Conservation (phyloP, 2,888 invertebrate species). For the Parochlus steinenii region DNA sequence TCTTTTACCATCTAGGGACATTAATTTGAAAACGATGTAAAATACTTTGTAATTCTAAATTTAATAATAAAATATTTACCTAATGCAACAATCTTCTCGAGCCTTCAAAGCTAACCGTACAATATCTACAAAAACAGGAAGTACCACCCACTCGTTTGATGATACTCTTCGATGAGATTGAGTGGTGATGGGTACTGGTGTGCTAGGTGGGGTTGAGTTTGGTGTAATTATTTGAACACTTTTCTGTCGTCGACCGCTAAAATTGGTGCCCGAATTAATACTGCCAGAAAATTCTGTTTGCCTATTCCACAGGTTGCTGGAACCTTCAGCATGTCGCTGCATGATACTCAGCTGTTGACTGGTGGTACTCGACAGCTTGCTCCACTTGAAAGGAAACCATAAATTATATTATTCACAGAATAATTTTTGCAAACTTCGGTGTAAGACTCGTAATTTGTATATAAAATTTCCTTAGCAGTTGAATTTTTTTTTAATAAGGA, state of each 20-base stretch:
- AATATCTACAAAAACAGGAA: conserved; percentile 32
- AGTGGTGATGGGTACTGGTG: neutral
- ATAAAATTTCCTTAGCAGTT: neutral
- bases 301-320: conserved; percentile 29
- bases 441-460: neutral
- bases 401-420: neutral
- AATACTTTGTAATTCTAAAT: neutral
- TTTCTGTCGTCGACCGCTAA: neutral
- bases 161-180: neutral
- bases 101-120: conserved; percentile 30
- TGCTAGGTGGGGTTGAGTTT: conserved; percentile 3
- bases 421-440: neutral
- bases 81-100: conserved; percentile 28
- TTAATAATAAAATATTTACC: conserved; percentile 20
- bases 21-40: conserved; percentile 1
- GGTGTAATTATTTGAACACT: conserved; percentile 8
- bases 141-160: conserved; percentile 31
- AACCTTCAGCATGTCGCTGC: conserved; percentile 29
- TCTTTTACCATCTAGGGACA: neutral
- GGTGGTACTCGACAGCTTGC: conserved; percentile 28
- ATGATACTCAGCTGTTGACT: conserved; percentile 27
- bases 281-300: conserved; percentile 20
- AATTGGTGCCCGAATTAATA: neutral
- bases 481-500: neutral
- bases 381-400: conserved; percentile 20